Base-by-base conservation (phyloP, 64 coral and sea anemone genomes). In the Actinia equina region DNA sequence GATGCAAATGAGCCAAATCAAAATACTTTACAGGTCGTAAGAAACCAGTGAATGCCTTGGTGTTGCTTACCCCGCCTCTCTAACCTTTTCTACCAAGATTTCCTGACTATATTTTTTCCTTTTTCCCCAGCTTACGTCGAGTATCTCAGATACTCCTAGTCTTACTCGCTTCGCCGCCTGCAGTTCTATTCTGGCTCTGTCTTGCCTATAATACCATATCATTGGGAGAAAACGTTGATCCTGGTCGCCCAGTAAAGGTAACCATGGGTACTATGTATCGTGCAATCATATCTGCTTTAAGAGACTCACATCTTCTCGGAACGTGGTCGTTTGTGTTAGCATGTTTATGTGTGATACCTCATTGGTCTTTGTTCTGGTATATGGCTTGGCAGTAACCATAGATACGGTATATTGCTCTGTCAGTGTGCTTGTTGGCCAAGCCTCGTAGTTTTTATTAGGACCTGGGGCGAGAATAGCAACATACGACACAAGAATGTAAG, bases 341-440 rank as follows among this genome's bases (percentile, higher is more conserved):
- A n/a, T 86, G 84, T 81, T 60, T 92, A 6, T 85, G 84, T 71
- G 26, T 92, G 61, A 74, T 92, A 22, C 90, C 90, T 54, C 64
- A 92, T 60, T 92, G 90, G 90, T 46, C 86, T 59, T 64, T 92
- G 59, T 92, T 92, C 84, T 92, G 90, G 90, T 87, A 86, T 87
- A 25, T 92, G 23, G 90, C 84, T 12, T 92, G 90, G 90, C n/a
- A 86, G 27, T 92, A 80, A 92, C 12, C 62, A 65, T 65, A n/a
- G 62, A 65, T 65, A 65, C 22, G 22, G 62, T 65, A 22, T 65
- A 65, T 65, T 23, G 22, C n/a, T n/a, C n/a, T 4, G 22, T 4
- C 4, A 20, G 22, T 20, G 4, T 60, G 58, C 58, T 60, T 60
- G 18, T 11, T 17, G 9, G 18, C 58, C 45, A 4, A 49, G 45